Conservation (phyloP, 2,888 invertebrate genomes). For the Smittia sp. region DNA sequence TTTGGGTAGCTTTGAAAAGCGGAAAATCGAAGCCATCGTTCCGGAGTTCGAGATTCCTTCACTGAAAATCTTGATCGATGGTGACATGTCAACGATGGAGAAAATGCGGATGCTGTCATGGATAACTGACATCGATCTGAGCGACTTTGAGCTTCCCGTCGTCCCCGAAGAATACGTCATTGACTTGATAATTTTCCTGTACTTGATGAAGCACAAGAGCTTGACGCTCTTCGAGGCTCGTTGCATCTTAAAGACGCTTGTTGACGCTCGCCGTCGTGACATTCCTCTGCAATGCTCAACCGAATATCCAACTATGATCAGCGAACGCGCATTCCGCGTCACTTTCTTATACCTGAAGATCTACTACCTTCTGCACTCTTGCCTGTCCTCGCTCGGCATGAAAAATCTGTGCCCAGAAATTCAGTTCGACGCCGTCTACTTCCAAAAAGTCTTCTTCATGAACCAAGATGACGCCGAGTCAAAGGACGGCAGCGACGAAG, state of each 20-base stretch:
- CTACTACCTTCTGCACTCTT: not conserved
- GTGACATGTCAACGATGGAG: not conserved
- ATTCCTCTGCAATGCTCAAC: not conserved
- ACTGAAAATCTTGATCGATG: not conserved
- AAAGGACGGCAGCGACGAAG: not conserved
- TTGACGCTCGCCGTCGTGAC: not conserved
- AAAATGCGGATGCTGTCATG: slow-evolving; percentile 1
- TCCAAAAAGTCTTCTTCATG: not conserved
- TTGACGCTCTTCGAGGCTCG: slow-evolving; percentile 2
- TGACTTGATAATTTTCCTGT: slow-evolving; percentile 4
- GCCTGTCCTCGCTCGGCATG: slow-evolving; percentile 10
- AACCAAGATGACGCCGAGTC: not conserved
- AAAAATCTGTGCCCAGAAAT: slow-evolving; percentile 7
- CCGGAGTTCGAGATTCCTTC: not conserved
- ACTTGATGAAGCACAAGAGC: not conserved
- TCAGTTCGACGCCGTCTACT: slow-evolving; percentile 10
- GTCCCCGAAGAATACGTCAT: not conserved
- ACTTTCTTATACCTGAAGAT: not conserved
- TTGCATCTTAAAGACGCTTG: not conserved
- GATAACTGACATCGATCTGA: not conserved
- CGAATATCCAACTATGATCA: slow-evolving; percentile 1
- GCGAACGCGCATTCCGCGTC: not conserved
- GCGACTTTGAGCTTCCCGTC: not conserved
- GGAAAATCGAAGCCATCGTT: slow-evolving; percentile 5
- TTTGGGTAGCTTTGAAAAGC: not conserved